Evolutionary conservation across 2,888 invertebrate genomes (phyloP).

Genomic region (Allophyes oxyacanthae): DNA sequence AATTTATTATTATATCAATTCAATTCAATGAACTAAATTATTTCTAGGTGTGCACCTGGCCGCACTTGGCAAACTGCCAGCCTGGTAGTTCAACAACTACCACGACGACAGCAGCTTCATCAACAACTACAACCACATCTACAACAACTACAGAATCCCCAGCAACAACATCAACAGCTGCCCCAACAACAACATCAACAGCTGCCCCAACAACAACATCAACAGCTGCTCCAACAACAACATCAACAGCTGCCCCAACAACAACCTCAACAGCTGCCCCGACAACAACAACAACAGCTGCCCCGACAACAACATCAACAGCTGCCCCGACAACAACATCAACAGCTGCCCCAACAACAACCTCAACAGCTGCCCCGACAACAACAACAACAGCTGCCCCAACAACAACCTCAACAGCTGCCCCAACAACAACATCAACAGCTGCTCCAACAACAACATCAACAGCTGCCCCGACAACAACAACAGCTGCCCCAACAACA

Average conservation of each 20-base stretch:
- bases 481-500: too few relatives aligned
- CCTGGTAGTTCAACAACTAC: conserved; percentile 17
- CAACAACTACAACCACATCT: too few relatives aligned
- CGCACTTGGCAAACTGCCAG: conserved; percentile 30
- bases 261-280: background rate
- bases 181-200: conserved; percentile 1
- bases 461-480: background rate
- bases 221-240: background rate
- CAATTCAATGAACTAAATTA: too few relatives aligned
- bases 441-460: conserved; percentile 2
- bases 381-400: too few relatives aligned
- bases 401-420: too few relatives aligned
- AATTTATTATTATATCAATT: background rate
- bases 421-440: too few relatives aligned
- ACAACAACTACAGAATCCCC: too few relatives aligned
- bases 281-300: too few relatives aligned
- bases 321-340: background rate
- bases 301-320: background rate
- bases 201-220: too few relatives aligned
- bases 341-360: background rate
- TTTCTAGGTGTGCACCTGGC: conserved; percentile 54
- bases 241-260: conserved; percentile 4
- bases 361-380: background rate
- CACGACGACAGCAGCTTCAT: too few relatives aligned
- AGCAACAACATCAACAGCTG: conserved; percentile 10